These are phyloP conservation scores for Nibea albiflora DNA, from an alignment of 2,113 vertebrate species.

Conservation along the genomic window DNA sequence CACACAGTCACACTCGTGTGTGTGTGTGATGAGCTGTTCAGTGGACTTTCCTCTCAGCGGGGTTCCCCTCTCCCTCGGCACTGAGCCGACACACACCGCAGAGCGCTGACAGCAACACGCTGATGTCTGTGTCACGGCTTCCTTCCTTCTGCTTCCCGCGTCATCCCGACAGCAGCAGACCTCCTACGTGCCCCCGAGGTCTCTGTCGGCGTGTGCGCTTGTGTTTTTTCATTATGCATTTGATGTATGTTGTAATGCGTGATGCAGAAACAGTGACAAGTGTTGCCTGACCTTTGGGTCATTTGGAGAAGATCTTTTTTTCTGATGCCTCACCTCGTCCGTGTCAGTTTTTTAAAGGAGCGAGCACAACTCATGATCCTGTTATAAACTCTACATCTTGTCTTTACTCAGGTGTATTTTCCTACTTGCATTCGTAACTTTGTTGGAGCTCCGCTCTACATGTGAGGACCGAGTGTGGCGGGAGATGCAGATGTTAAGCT, in stretches of 20 bases:
- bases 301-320: too few relatives aligned
- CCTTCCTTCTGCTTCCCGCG: constrained; percentile 26
- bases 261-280: background rate
- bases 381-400: too few relatives aligned
- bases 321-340: background rate
- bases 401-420: too few relatives aligned
- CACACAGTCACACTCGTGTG: constrained; percentile 13
- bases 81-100: constrained; percentile 41
- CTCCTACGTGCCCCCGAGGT: constrained; percentile 14
- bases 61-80: constrained; percentile 49
- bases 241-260: background rate
- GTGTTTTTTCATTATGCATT: background rate
- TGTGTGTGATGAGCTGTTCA: constrained; percentile 44
- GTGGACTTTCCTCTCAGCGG: constrained; percentile 70
- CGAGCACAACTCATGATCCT: too few relatives aligned
- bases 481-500: too few relatives aligned
- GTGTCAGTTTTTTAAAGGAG: background rate
- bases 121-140: constrained; percentile 63
- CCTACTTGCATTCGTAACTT: too few relatives aligned
- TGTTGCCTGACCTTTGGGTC: background rate
- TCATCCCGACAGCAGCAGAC: constrained; percentile 32
- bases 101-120: constrained; percentile 56
- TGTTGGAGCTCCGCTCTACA: too few relatives aligned
- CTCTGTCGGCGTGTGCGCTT: constrained; percentile 19
- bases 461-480: too few relatives aligned